Base-by-base conservation (phyloP, 2,113 vertebrate species). In the Tragelaphus buxtoni region DNA sequence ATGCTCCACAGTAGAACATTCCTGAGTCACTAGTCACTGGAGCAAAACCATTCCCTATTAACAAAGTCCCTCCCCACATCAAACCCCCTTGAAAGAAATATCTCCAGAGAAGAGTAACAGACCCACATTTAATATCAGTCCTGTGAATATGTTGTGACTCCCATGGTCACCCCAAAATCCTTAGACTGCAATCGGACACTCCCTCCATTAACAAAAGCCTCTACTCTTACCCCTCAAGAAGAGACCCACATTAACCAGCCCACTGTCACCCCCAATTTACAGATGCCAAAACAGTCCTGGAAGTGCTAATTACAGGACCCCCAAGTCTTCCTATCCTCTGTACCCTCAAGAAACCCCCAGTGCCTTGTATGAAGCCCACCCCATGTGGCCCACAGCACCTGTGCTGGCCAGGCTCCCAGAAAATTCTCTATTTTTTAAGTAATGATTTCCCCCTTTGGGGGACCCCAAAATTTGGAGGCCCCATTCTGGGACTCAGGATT, bases 351-450 rank as follows among this genome's bases (percentile, higher is more conserved):
- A 97, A 97, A 95, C 90, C 97, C 98, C 98, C 98, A 98, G 98
- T 98, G 98, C 98, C 98, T 98, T 98, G 96, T 97, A 94, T 60
- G 92, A 97, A 94, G 96, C 96, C 95, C 98, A 97, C 69, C 74
- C 95, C 63, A 96, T 42, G 85, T 77, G 85, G 97, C 98, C 97
- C 84, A 97, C 92, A 97, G 92, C 58, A 69, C 26, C 92, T 96
- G 95, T 97, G 98, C 76, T 95, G 96, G 96, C 94, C 92, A 97
- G 94, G 61, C 63, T 94, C 94, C 97, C 97, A 97, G 95, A 97
- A 97, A 98, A 97, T 94, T 96, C 56, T 98, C 97, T 98, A 98
- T 98, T 98, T 98, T 98, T 98, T 74, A 97, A 97, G 49, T 88
- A 95, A 94, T 74, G 42, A 96, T 32, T 96, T 93, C 39, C 95